Evolutionary conservation across 2,113 vertebrate genomes (phyloP), one percentile per base, ranked within the genome.

Genomic region (Aptenodytes patagonicus): DNA sequence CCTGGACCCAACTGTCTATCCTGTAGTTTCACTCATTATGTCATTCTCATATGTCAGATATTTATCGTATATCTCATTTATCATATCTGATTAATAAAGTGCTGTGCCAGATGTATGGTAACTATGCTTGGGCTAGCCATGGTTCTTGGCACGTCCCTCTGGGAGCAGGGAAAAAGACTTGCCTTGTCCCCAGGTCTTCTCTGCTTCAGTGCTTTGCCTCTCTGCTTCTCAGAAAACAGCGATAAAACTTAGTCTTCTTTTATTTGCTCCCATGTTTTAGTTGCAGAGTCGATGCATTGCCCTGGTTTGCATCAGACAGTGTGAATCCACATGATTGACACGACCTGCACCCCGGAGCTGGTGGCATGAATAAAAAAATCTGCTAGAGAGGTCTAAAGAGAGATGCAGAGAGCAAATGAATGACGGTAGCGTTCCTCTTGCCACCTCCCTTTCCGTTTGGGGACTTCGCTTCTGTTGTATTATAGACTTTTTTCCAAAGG

Each of bases 101-200:
- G 70, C 29, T 6, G 10, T 54, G 19, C n/a, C 77, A 82, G 61
- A 29, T 52, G 34, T 32, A 47, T 19, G 28, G 17, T 51, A 47
- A 11, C 31, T 66, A 11, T 1, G 1, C 40, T 51, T 52, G 46
- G n/a, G 44, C 54, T 60, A 21, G 29, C 25, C 0, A 0, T 38
- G 14, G 47, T 25, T 18, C 17, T 1, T 60, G 55, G 31, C 57
- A 64, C 2, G 1, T 51, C 79, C 46, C 57, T 80, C 25, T 28
- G 28, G 40, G 83, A 84, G 62, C 0, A 1, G 51, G 47, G 52
- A 52, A 16, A 47, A 76, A 49, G 32, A 28, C 17, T 72, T 15
- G 2, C 55, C 75, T 57, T 66, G 34, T 46, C 71, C 31, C 11
- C 36, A 17, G 7, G 7, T 62, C 51, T 21, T 70, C 26, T 47